Conservation (phyloP, 2,888 invertebrate genomes). For the Drosophila demipolita region DNA sequence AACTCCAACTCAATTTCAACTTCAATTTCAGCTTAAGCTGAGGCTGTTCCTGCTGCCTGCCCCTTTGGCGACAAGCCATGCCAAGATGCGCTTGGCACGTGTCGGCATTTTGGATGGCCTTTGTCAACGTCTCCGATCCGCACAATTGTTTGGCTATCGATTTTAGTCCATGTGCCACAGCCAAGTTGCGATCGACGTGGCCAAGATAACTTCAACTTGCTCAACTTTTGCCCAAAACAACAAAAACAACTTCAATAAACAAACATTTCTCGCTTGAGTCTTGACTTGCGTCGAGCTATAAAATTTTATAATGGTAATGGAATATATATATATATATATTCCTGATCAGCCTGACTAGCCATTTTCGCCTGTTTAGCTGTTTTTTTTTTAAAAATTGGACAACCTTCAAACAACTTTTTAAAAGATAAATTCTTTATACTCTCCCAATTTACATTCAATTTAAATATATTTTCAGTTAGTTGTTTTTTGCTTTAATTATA, state of each 20-base stretch:
- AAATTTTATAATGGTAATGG: background rate
- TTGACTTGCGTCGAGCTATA: background rate
- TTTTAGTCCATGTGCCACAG: slow-evolving; percentile 42
- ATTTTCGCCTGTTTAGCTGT: too few relatives aligned
- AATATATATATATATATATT: background rate
- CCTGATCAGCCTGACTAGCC: background rate
- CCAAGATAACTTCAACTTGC: slow-evolving; percentile 44
- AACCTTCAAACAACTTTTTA: too few relatives aligned
- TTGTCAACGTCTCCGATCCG: slow-evolving; percentile 33
- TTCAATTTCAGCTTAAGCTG: slow-evolving; percentile 26
- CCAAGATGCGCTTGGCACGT: slow-evolving; percentile 52
- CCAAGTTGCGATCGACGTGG: slow-evolving; percentile 59
- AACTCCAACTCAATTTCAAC: slow-evolving; percentile 1
- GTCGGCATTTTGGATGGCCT: slow-evolving; percentile 61
- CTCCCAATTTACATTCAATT: too few relatives aligned
- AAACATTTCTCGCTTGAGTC: background rate
- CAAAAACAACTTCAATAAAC: slow-evolving; percentile 3
- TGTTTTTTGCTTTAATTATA: too few relatives aligned
- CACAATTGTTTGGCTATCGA: slow-evolving; percentile 58
- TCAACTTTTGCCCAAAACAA: slow-evolving; percentile 37
- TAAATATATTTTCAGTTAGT: too few relatives aligned
- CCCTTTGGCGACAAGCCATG: slow-evolving; percentile 45
- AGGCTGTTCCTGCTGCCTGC: slow-evolving; percentile 21
- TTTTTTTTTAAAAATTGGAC: too few relatives aligned
- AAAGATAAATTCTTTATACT: too few relatives aligned